A percentile compares a stretch with the other conserved stretches of the same genome.
These are phyloP conservation scores for Leucoraja ocellata DNA, from an alignment of 2,797 vertebrate genomes.

Conservation along the genomic window DNA sequence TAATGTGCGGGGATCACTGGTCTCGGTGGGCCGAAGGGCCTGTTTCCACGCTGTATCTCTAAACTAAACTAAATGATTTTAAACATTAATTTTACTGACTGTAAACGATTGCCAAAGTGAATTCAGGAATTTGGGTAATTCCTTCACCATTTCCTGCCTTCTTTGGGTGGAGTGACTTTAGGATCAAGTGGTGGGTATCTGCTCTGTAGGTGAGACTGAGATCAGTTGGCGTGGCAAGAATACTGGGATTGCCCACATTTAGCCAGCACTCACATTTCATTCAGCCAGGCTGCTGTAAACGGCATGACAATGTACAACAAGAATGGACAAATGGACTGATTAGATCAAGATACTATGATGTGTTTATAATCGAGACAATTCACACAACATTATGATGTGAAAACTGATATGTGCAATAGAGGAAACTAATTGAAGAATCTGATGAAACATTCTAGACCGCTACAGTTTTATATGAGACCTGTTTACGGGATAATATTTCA, in stretches of 20 bases:
- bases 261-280: background rate
- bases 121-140: background rate
- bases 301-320: background rate
- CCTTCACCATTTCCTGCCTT: background rate
- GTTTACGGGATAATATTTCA: conserved; percentile 21
- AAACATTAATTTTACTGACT: background rate
- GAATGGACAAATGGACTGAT: background rate
- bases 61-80: background rate
- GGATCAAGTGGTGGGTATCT: background rate
- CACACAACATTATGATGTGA: background rate
- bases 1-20: too few relatives aligned
- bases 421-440: background rate
- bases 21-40: too few relatives aligned
- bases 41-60: too few relatives aligned
- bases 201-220: conserved; percentile 1
- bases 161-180: background rate
- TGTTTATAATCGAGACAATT: background rate
- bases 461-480: conserved; percentile 10
- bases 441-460: background rate
- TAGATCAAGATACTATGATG: background rate
- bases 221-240: background rate
- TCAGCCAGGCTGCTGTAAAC: background rate
- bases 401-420: background rate
- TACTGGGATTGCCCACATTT: background rate
- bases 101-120: background rate